Conservation (phyloP, 2,113 vertebrate genomes). For the Macaca nemestrina region DNA sequence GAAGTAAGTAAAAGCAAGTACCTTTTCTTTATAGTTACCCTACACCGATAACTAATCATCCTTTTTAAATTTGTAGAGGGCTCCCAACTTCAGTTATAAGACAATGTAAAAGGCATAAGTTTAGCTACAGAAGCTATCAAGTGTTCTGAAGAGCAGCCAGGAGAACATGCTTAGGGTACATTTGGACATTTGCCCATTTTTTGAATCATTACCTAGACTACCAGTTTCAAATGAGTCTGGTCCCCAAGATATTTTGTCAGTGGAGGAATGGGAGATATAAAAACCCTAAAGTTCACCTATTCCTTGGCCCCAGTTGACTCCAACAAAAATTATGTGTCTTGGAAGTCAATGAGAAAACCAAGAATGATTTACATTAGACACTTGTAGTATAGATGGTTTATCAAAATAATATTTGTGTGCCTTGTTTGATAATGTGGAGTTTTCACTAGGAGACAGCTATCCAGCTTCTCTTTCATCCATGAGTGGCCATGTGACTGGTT, state of each 20-base stretch:
- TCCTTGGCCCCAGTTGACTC: neutral
- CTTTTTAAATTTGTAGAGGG: neutral
- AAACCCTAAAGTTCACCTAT: neutral
- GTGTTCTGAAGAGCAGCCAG: neutral
- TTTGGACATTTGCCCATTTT: neutral
- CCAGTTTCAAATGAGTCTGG: neutral
- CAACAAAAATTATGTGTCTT: neutral
- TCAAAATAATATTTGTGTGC: neutral
- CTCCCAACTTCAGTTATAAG: neutral
- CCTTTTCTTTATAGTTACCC: slow-evolving; percentile 55
- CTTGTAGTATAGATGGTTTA: neutral
- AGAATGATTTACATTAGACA: neutral
- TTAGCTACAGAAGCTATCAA: neutral
- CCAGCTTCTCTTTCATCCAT: neutral
- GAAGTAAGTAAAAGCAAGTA: slow-evolving; percentile 57
- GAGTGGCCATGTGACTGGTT: neutral
- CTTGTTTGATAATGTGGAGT: neutral
- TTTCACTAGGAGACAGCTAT: neutral
- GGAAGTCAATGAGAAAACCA: neutral
- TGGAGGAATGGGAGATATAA: neutral
- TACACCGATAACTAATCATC: slow-evolving; percentile 29
- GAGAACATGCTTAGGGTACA: neutral
- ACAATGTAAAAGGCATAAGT: neutral
- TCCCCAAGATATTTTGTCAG: neutral
- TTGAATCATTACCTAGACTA: neutral